Percentiles rank a stretch among this genome's conserved stretches.
phyloP scores from a whole-genome alignment of 1,140 invertebrate species.

The Neotoxoptera formosana region DNA sequence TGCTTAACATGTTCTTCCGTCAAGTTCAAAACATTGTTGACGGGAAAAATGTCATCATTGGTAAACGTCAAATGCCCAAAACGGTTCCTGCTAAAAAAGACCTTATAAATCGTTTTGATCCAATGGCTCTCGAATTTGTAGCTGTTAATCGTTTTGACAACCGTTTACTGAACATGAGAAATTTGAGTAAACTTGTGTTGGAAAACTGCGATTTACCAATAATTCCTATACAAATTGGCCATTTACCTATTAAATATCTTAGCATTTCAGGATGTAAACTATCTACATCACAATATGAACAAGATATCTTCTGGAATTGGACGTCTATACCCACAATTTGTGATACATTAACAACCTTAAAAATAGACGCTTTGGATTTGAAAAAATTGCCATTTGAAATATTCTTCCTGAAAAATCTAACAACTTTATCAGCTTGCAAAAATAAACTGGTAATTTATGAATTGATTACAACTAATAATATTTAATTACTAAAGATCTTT shows the following conservation, averaged over 20 bases:
- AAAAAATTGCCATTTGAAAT: background rate
- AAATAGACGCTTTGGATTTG: background rate
- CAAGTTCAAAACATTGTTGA: background rate
- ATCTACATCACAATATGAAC: background rate
- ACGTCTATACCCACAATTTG: background rate
- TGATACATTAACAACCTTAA: background rate
- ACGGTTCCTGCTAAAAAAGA: background rate
- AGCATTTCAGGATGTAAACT: conserved; percentile 21
- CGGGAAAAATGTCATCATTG: background rate
- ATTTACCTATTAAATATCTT: background rate
- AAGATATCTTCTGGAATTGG: conserved; percentile 8
- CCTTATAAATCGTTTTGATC: background rate
- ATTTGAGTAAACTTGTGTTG: background rate
- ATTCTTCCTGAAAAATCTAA: conserved; percentile 27
- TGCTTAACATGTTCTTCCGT: background rate
- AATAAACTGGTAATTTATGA: conserved; percentile 8
- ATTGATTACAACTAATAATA: background rate
- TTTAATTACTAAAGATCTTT: background rate
- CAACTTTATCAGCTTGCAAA: background rate
- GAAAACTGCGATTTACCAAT: background rate
- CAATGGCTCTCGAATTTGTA: background rate
- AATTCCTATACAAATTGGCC: background rate
- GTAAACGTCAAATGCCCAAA: background rate
- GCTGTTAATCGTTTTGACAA: background rate
- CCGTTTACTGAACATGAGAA: background rate